phyloP scores from a whole-genome alignment of 2,888 invertebrate genomes.

The Caenorhabditis afra region DNA sequence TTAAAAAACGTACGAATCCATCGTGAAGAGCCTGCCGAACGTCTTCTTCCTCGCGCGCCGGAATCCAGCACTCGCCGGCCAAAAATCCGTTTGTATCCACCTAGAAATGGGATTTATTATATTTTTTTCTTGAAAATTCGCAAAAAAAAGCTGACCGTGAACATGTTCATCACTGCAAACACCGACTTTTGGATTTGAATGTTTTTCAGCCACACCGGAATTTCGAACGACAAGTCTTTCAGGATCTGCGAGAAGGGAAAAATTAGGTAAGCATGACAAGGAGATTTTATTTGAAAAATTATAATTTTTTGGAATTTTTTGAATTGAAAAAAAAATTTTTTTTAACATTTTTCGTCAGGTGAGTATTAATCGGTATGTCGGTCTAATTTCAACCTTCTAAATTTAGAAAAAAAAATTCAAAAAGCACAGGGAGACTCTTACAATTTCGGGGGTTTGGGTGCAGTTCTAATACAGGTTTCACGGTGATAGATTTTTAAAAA shows the following conservation, averaged over 20 bases:
- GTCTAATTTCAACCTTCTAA: no score
- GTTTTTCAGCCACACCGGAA: conserved; percentile 95
- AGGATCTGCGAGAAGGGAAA: conserved; percentile 83
- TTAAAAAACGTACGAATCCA: conserved; percentile 87
- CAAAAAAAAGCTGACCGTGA: conserved; percentile 86
- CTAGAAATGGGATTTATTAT: conserved; percentile 32
- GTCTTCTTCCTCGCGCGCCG: conserved; percentile 89
- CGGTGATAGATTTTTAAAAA: no score
- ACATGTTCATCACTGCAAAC: conserved; percentile 96
- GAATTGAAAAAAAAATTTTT: no score
- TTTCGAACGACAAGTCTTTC: conserved; percentile 97
- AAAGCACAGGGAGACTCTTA: no score
- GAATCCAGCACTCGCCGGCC: conserved; percentile 98
- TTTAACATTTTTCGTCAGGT: no score
- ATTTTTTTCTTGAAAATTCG: background rate
- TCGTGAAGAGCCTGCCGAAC: conserved; percentile 92
- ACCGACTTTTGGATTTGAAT: conserved; percentile 98
- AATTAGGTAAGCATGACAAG: no score
- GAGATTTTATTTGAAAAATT: conserved; percentile 1
- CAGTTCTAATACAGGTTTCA: no score
- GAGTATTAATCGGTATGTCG: no score
- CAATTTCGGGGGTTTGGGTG: no score
- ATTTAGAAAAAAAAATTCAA: background rate
- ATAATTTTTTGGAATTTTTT: background rate
- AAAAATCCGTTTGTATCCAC: conserved; percentile 96